These are phyloP conservation scores for Syngnathus acus DNA, from an alignment of 2,797 vertebrate genomes.

Conservation along the genomic window DNA sequence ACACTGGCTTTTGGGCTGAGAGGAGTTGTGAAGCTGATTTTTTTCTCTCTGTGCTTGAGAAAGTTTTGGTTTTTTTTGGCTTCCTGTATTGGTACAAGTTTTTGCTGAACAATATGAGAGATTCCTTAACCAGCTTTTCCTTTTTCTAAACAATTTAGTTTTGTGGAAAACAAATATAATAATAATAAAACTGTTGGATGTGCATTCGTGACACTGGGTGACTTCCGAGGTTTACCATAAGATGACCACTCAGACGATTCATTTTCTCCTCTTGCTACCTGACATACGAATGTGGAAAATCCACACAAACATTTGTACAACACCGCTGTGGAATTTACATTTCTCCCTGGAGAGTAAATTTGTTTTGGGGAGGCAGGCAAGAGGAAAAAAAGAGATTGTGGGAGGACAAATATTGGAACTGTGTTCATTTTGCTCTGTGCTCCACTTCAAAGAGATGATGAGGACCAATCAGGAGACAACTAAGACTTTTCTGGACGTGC, in stretches of 20 bases:
- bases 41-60: slow-evolving; percentile 31
- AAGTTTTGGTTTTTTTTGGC: slow-evolving; percentile 16
- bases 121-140: background rate
- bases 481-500: slow-evolving; percentile 73
- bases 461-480: slow-evolving; percentile 58
- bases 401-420: slow-evolving; percentile 69
- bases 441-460: slow-evolving; percentile 69
- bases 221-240: background rate
- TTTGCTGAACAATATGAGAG: background rate
- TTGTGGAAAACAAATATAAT: too few species aligned
- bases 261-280: too few species aligned
- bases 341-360: background rate
- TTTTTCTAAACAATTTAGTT: background rate
- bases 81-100: background rate
- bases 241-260: background rate
- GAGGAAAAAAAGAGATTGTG: slow-evolving; percentile 30
- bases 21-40: slow-evolving; percentile 27
- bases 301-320: background rate
- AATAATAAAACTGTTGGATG: too few species aligned
- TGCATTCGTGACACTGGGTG: too few species aligned
- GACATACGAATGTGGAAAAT: background rate
- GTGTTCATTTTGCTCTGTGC: slow-evolving; percentile 69
- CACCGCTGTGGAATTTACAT: background rate
- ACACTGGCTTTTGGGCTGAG: slow-evolving; percentile 76
- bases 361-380: slow-evolving; percentile 12